Conservation (phyloP, 2,113 vertebrate genomes). For the cat (Felis catus) region DNA sequence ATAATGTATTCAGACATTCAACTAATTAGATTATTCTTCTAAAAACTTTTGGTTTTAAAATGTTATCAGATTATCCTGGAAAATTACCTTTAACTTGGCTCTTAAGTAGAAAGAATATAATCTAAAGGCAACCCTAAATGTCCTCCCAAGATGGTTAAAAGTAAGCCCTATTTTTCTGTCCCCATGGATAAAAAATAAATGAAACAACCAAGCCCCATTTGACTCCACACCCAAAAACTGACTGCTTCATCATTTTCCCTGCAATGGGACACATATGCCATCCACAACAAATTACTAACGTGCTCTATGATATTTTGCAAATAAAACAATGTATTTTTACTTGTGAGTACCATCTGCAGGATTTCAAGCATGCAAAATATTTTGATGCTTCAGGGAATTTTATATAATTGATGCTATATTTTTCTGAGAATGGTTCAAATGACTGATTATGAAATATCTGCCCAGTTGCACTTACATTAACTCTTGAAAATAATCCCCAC, state of each 20-base stretch:
- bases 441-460: slow-evolving; percentile 61
- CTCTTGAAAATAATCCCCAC: slow-evolving; percentile 26
- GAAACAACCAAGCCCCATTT: slow-evolving; percentile 8
- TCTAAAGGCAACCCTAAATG: background rate
- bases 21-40: slow-evolving; percentile 23
- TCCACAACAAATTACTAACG: slow-evolving; percentile 57
- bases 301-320: slow-evolving; percentile 73
- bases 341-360: slow-evolving; percentile 83
- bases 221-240: slow-evolving; percentile 27
- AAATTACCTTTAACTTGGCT: background rate
- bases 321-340: slow-evolving; percentile 76
- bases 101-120: background rate
- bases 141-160: slow-evolving; percentile 13
- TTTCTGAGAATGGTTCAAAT: slow-evolving; percentile 74
- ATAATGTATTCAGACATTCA: background rate
- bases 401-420: slow-evolving; percentile 75
- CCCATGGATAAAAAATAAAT: slow-evolving; percentile 27
- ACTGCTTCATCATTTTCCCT: slow-evolving; percentile 56
- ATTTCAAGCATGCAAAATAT: slow-evolving; percentile 83
- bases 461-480: slow-evolving; percentile 63
- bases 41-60: slow-evolving; percentile 23
- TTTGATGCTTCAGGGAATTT: slow-evolving; percentile 79
- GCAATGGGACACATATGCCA: slow-evolving; percentile 55
- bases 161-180: background rate
- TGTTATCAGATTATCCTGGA: background rate